Percentiles rank a stretch among this genome's conserved stretches.
phyloP scores from a whole-genome alignment of 2,113 vertebrate genomes.

The Callocephalon fimbriatum region DNA sequence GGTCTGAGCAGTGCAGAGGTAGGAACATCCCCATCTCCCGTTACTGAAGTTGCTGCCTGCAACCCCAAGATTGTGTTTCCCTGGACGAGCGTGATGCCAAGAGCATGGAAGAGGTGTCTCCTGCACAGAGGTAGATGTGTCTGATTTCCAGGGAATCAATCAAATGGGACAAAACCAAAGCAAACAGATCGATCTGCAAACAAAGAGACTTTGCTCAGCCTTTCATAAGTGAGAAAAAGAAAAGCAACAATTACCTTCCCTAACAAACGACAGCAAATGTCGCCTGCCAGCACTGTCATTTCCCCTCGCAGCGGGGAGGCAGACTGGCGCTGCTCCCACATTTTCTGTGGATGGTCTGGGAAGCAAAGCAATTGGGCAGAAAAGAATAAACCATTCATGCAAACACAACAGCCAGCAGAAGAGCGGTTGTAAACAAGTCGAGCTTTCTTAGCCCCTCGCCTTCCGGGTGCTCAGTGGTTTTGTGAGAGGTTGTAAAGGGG shows the following conservation, averaged over 20 bases:
- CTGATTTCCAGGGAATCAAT: conserved; percentile 44
- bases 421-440: not conserved
- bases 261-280: not conserved
- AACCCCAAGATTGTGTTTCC: not conserved
- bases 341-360: conserved; percentile 36
- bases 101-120: not conserved
- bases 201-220: not conserved
- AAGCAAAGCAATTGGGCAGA: conserved; percentile 17
- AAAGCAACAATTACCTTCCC: not conserved
- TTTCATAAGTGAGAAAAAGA: not conserved
- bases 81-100: accelerated
- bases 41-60: not conserved
- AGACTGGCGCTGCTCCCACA: not conserved
- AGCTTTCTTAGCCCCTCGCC: not conserved
- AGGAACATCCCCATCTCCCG: not conserved
- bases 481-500: not conserved
- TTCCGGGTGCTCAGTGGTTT: not conserved
- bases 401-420: conserved; percentile 4
- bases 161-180: not conserved
- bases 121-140: not conserved
- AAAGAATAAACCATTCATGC: conserved; percentile 35
- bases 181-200: conserved; percentile 28
- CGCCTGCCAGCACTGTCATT: not conserved
- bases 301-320: not conserved
- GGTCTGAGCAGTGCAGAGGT: not conserved